These are phyloP conservation scores for Trisateles emortualis DNA, from an alignment of 2,888 invertebrate species.

Conservation along the genomic window DNA sequence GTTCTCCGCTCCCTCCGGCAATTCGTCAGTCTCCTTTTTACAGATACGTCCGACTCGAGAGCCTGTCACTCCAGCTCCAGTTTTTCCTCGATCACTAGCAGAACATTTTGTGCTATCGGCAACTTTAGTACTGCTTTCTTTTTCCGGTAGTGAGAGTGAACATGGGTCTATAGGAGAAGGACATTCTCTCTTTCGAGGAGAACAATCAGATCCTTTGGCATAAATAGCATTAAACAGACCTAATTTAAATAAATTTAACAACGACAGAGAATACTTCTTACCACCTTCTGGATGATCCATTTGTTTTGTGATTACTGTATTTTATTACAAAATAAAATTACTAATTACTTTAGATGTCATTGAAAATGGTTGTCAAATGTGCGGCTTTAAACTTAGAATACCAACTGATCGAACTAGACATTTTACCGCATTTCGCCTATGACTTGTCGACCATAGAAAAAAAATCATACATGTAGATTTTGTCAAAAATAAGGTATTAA, in stretches of 20 bases:
- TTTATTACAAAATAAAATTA: conserved; percentile 26
- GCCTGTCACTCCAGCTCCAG: conserved; percentile 80
- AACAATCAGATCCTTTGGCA: conserved; percentile 62
- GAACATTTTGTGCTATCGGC: conserved; percentile 53
- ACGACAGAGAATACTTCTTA: conserved; percentile 49
- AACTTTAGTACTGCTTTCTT: conserved; percentile 39
- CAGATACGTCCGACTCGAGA: conserved; percentile 63
- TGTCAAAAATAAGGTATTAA: too few relatives aligned
- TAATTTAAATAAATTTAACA: conserved; percentile 66
- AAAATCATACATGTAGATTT: too few relatives aligned
- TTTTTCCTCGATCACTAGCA: conserved; percentile 73
- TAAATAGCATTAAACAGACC: conserved; percentile 69
- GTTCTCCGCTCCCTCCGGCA: conserved; percentile 67
- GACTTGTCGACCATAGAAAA: background rate
- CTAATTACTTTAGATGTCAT: conserved; percentile 20
- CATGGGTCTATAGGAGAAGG: conserved; percentile 36
- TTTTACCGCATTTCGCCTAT: background rate
- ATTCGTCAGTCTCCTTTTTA: conserved; percentile 55
- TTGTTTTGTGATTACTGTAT: conserved; percentile 9
- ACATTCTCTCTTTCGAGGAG: conserved; percentile 45
- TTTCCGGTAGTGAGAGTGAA: conserved; percentile 24
- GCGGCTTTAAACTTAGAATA: conserved; percentile 14
- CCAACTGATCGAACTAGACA: background rate
- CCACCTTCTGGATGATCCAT: conserved; percentile 34
- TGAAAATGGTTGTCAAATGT: conserved; percentile 22